Evolutionary conservation across 1,140 invertebrate species (phyloP).

Genomic region (Lutraria rhynchaena): DNA sequence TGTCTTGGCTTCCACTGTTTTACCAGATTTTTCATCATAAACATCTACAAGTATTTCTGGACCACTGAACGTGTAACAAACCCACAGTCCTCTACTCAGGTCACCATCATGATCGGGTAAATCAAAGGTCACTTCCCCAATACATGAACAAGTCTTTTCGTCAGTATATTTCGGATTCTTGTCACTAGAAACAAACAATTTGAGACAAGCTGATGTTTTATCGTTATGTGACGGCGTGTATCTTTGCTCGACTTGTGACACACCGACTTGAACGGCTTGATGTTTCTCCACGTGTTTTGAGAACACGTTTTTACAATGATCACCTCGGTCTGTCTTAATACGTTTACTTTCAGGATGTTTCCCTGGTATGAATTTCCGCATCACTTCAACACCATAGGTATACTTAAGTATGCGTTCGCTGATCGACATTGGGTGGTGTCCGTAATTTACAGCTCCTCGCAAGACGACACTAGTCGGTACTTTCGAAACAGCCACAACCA

Average conservation of each 20-base stretch:
- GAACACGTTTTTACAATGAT: conserved; percentile 30
- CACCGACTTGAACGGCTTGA: conserved; percentile 21
- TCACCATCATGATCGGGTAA: conserved; percentile 23
- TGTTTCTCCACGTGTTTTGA: conserved; percentile 30
- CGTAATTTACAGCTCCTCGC: conserved; percentile 39
- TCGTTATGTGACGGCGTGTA: not conserved
- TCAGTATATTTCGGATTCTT: conserved; percentile 41
- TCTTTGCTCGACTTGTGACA: conserved; percentile 6
- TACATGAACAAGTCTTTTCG: conserved; percentile 5
- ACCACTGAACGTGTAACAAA: conserved; percentile 38
- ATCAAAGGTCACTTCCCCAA: conserved; percentile 28
- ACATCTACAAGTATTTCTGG: conserved; percentile 36
- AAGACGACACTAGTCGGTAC: conserved; percentile 13
- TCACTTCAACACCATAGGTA: conserved; percentile 36
- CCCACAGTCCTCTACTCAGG: conserved; percentile 17
- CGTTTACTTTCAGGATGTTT: not conserved
- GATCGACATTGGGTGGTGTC: conserved; percentile 28
- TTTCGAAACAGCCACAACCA: not conserved
- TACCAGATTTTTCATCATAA: conserved; percentile 26
- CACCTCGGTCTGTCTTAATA: not conserved
- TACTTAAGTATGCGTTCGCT: conserved; percentile 27
- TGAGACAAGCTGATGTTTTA: not conserved
- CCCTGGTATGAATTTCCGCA: conserved; percentile 1
- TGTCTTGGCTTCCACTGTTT: not conserved
- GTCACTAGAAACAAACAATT: conserved; percentile 10